Percentiles rank a stretch among this genome's conserved stretches.
Conservation (phyloP, 2,797 vertebrate genomes). For the Liasis olivaceus region DNA sequence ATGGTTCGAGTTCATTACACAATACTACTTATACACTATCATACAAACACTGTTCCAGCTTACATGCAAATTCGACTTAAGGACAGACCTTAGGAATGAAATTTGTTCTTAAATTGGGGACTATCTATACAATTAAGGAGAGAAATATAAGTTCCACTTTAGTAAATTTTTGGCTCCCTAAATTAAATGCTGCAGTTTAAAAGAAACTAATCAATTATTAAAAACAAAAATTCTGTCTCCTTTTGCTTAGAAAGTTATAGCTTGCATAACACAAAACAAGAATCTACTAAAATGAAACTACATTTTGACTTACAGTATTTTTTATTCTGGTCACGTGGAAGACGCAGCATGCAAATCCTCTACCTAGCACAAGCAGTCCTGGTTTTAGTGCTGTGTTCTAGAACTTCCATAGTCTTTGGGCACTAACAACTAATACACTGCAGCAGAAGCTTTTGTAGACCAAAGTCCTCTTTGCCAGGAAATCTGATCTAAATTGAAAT, state of each 20-base stretch:
- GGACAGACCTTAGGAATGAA: too few species aligned
- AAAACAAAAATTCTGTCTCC: neutral
- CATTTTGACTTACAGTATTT: neutral
- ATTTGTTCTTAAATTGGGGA: too few species aligned
- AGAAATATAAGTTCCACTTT: neutral
- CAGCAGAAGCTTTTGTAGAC: neutral
- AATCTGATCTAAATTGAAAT: neutral
- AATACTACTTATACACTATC: too few species aligned
- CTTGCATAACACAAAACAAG: neutral
- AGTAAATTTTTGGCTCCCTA: neutral
- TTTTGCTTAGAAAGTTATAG: neutral
- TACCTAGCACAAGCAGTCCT: neutral
- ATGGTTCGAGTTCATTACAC: too few species aligned
- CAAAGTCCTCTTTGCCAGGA: neutral
- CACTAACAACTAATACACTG: neutral
- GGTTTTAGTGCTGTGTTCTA: neutral
- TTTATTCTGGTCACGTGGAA: neutral
- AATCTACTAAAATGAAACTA: neutral
- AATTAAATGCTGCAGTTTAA: neutral
- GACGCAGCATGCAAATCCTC: neutral
- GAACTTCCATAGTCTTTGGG: neutral
- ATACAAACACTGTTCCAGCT: too few species aligned
- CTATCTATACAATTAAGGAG: neutral
- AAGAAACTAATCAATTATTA: neutral
- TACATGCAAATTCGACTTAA: too few species aligned